Conservation (phyloP, 64 coral and sea anemone species). For the Cladopsammia gracilis region DNA sequence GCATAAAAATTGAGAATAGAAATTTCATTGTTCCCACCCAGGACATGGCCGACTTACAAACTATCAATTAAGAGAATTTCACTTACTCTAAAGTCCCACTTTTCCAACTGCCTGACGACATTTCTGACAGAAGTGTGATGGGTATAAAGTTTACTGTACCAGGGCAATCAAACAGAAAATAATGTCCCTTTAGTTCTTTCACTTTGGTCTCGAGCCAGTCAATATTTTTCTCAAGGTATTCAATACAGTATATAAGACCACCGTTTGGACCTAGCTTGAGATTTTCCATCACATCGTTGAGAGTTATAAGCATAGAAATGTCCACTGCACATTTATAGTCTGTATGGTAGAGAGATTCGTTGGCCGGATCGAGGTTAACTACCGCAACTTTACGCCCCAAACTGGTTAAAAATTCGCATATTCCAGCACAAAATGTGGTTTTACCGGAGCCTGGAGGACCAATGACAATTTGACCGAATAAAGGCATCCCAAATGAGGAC, state of each 20-base stretch:
- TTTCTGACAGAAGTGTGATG: constrained; percentile 93
- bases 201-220: constrained; percentile 94
- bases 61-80: not conserved
- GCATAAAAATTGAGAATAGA: too few species aligned
- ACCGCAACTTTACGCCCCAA: constrained; percentile 92
- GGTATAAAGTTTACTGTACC: constrained; percentile 97
- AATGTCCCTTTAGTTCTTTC: constrained; percentile 76
- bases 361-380: constrained; percentile 92
- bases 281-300: constrained; percentile 96
- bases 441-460: constrained; percentile 98
- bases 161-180: constrained; percentile 96
- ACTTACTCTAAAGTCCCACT: constrained; percentile 94
- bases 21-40: too few species aligned
- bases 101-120: constrained; percentile 88
- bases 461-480: constrained; percentile 94
- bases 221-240: constrained; percentile 97
- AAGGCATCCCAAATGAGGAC: constrained; percentile 50
- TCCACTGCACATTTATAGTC: constrained; percentile 88
- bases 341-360: constrained; percentile 82
- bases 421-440: constrained; percentile 97
- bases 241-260: constrained; percentile 98
- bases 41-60: not conserved
- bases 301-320: constrained; percentile 81
- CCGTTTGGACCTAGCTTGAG: constrained; percentile 97
- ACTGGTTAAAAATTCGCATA: constrained; percentile 86